Conservation (phyloP, 1,140 invertebrate genomes). For the Harpegnathos saltator region DNA sequence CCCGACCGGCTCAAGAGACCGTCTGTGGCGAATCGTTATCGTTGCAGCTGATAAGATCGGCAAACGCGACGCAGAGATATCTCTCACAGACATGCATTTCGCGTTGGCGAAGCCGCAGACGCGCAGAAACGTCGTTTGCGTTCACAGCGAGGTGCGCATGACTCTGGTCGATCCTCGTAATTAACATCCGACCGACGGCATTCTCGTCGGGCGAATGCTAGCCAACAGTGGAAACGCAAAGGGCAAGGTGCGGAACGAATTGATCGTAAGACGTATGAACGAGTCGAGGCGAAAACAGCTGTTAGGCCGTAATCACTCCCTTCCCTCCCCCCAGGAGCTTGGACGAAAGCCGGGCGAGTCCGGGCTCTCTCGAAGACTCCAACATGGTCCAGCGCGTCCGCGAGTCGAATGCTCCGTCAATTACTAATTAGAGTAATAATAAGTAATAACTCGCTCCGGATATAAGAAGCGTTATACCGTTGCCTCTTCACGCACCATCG, state of each 20-base stretch:
- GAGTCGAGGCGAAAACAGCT: constrained; percentile 27
- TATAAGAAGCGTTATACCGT: constrained; percentile 56
- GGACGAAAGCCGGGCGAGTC: constrained; percentile 8
- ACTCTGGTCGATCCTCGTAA: constrained; percentile 12
- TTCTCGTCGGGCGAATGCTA: not conserved
- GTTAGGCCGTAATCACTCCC: constrained; percentile 45
- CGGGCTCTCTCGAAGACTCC: constrained; percentile 5
- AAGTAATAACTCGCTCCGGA: constrained; percentile 58
- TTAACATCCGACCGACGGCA: constrained; percentile 19
- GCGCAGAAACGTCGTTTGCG: not conserved
- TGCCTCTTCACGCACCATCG: constrained; percentile 72
- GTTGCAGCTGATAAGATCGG: constrained; percentile 22
- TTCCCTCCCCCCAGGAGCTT: no score
- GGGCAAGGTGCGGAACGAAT: constrained; percentile 23
- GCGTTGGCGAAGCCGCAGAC: constrained; percentile 1
- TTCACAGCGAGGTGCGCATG: not conserved
- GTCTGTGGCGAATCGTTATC: constrained; percentile 58
- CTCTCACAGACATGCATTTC: constrained; percentile 14
- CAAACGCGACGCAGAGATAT: constrained; percentile 36
- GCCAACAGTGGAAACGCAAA: constrained; percentile 14
- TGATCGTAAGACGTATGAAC: not conserved
- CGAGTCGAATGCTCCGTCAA: constrained; percentile 56
- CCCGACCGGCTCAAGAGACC: constrained; percentile 68
- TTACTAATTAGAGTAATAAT: constrained; percentile 76
- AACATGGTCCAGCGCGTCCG: constrained; percentile 57